phyloP scores from a whole-genome alignment of 2,888 invertebrate genomes.

The Nycteola revayana region DNA sequence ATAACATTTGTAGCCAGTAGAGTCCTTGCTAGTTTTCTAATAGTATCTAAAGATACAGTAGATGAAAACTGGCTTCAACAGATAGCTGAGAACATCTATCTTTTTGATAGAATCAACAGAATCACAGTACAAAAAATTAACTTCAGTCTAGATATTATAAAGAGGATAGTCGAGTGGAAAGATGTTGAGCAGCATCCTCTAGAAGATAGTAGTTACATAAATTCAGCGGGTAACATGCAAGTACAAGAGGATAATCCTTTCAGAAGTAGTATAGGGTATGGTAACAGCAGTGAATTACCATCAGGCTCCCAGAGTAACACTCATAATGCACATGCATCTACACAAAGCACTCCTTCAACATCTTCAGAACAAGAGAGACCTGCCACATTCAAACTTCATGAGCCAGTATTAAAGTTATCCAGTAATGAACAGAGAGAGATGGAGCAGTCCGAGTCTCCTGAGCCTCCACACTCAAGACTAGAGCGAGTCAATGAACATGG shows the following conservation, averaged over 20 bases:
- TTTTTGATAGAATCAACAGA: constrained; percentile 84
- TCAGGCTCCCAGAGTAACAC: constrained; percentile 61
- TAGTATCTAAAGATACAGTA: constrained; percentile 91
- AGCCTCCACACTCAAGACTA: constrained; percentile 59
- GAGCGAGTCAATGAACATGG: constrained; percentile 71
- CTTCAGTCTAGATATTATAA: constrained; percentile 92
- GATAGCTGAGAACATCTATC: constrained; percentile 87
- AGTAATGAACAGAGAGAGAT: constrained; percentile 46
- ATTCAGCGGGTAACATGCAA: constrained; percentile 55
- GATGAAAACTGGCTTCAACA: constrained; percentile 91
- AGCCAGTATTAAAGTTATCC: constrained; percentile 66
- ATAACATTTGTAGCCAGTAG: constrained; percentile 90
- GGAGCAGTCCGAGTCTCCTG: constrained; percentile 56
- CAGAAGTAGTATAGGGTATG: constrained; percentile 61
- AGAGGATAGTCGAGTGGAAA: constrained; percentile 94
- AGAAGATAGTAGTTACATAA: constrained; percentile 84
- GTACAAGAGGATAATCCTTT: constrained; percentile 75
- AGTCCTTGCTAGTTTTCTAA: constrained; percentile 91
- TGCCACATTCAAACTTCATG: constrained; percentile 58
- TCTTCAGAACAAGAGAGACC: constrained; percentile 50
- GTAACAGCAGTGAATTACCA: constrained; percentile 45
- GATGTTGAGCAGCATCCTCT: constrained; percentile 90
- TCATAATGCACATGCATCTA: constrained; percentile 73
- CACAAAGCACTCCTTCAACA: constrained; percentile 60
- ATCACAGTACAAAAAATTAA: constrained; percentile 88